Evolutionary conservation across 2,113 vertebrate genomes (phyloP), one percentile per base, ranked within the genome.

Genomic region (Petromus typicus): DNA sequence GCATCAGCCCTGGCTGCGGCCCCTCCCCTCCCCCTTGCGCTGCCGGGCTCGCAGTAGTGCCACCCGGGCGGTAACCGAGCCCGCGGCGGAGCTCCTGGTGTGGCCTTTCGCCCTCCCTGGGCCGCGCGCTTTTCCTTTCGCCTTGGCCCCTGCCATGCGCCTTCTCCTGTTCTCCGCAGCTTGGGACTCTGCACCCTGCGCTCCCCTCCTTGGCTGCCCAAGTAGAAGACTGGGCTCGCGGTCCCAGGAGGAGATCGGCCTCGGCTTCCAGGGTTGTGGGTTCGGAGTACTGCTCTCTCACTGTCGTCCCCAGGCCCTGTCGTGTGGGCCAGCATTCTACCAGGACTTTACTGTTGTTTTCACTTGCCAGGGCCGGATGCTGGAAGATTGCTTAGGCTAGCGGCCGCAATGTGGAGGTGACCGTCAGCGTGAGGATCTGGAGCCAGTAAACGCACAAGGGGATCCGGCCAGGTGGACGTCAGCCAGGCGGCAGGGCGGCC

Each of bases 331-430:
- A 10, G 14, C 75, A 32, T 61, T 43, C 64, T 82, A 5, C 80
- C 43, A 13, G 43, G 40, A 48, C 27, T 27, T 63, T 1, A n/a
- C 61, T 59, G 48, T 18, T 3, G 34, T 6, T 61, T 80, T 79
- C 64, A 27, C 9, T 84, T 2, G 69, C 81, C 95, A 95, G 92
- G 89, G 87, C 84, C 8, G n/a, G n/a, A 14, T 18, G 90, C 23
- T 57, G 79, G 59, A 76, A 76, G 81, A 90, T 17, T 25, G 88
- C 57, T 13, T 84, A 9, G 56, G 67, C 66, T 30, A 18, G 90
- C 71, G 66, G 90, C 83, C 27, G 83, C 95, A 4, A 93, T 91
- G 94, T 48, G 84, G 89, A 81, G 83, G 43, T 92, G 91, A 92
- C 81, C 0, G 88, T 8, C 84, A 1, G 12, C 45, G 61, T 48